Evolutionary conservation across 2,888 invertebrate species (phyloP).

Genomic region (Xestia xanthographa): DNA sequence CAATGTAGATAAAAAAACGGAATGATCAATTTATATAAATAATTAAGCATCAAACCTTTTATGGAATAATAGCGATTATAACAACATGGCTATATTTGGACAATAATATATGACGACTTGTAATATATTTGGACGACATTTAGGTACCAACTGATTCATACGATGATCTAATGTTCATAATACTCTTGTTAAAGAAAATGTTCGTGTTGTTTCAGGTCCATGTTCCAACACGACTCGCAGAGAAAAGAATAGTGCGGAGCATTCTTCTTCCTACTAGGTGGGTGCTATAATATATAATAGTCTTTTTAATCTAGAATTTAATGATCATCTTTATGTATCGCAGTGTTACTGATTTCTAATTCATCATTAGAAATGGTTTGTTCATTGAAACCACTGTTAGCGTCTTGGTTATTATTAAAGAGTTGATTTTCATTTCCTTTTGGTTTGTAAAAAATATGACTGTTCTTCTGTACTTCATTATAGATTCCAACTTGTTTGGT

Average conservation of each 20-base stretch:
- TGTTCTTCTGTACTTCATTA: background rate
- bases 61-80: background rate
- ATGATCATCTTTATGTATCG: background rate
- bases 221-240: slow-evolving; percentile 66
- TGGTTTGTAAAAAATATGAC: background rate
- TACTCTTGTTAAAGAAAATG: slow-evolving; percentile 8
- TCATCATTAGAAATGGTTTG: background rate
- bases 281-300: slow-evolving; percentile 35
- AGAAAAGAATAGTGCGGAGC: slow-evolving; percentile 57
- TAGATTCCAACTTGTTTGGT: background rate
- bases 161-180: slow-evolving; percentile 11
- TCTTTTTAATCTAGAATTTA: background rate
- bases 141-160: slow-evolving; percentile 21
- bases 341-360: background rate
- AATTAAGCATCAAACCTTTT: background rate
- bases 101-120: background rate
- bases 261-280: slow-evolving; percentile 73
- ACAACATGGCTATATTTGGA: background rate
- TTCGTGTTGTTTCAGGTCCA: slow-evolving; percentile 70
- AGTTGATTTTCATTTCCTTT: background rate
- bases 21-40: background rate
- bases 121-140: background rate
- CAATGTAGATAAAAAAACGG: background rate
- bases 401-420: background rate
- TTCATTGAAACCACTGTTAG: background rate